Percentiles rank a stretch among this genome's conserved stretches.
Conservation (phyloP, 2,797 vertebrate species). For the Podarcis siculus region DNA sequence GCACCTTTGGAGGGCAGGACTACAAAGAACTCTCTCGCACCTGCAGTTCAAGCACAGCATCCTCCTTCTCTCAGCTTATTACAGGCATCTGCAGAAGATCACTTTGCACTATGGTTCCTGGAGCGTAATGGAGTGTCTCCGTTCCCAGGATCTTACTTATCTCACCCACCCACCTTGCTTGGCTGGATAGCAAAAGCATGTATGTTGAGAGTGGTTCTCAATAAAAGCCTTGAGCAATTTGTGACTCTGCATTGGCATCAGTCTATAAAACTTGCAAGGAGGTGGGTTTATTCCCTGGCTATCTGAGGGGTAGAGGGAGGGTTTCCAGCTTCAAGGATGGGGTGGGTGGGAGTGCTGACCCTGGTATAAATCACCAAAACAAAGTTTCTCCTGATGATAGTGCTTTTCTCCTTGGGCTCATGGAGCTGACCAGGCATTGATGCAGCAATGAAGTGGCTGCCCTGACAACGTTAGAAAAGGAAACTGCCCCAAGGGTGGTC, state of each 20-base stretch:
- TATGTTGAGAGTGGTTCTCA: background rate
- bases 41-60: background rate
- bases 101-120: background rate
- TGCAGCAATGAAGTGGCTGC: background rate
- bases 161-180: background rate
- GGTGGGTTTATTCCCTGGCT: background rate
- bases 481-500: background rate
- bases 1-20: background rate
- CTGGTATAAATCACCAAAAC: background rate
- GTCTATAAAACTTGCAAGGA: background rate
- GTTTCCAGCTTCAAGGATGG: background rate
- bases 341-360: background rate
- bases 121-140: background rate
- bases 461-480: background rate
- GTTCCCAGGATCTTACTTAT: no score
- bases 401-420: background rate
- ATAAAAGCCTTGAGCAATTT: background rate
- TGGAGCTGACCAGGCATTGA: background rate
- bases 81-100: no score
- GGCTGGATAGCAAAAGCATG: background rate
- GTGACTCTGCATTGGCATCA: no score
- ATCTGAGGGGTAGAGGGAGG: no score
- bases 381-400: no score
- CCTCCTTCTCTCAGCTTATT: background rate
- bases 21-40: background rate